Conservation (phyloP, 1,140 invertebrate species). For the Tetramorium simillimum region DNA sequence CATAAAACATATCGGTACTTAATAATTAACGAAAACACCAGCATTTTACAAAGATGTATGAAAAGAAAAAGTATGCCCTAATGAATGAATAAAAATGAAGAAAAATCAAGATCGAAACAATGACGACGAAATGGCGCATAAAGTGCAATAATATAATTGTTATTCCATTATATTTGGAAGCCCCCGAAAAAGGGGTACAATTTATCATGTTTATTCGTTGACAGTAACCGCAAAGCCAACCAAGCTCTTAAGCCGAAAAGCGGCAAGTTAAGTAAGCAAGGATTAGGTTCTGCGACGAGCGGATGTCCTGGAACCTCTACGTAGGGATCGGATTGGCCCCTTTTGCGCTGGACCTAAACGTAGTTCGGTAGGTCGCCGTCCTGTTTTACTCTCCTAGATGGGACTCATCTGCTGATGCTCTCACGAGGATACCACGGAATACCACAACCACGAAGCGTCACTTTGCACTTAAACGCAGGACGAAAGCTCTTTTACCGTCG, state of each 20-base stretch:
- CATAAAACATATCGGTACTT: not conserved
- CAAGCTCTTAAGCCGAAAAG: conserved; percentile 81
- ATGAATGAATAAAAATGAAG: not conserved
- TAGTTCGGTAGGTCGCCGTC: conserved; percentile 45
- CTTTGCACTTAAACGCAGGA: conserved; percentile 77
- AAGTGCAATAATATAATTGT: conserved; percentile 17
- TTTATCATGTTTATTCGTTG: conserved; percentile 59
- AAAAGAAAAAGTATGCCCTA: not conserved
- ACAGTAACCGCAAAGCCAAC: conserved; percentile 79
- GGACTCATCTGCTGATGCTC: conserved; percentile 78
- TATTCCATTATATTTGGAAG: conserved; percentile 16
- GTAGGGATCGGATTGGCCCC: conserved; percentile 53
- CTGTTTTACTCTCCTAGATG: conserved; percentile 52
- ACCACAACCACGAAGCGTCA: conserved; percentile 77
- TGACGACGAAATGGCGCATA: not conserved
- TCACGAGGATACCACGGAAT: conserved; percentile 79
- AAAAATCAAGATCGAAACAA: not conserved
- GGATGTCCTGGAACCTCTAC: conserved; percentile 50
- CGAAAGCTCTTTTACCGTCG: conserved; percentile 70
- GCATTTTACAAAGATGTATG: not conserved
- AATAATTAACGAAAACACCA: not conserved
- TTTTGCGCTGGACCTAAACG: conserved; percentile 46
- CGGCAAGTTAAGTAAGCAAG: conserved; percentile 83
- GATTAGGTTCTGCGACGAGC: conserved; percentile 77
- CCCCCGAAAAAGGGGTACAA: conserved; percentile 25